These are phyloP conservation scores for Orthosia incerta DNA, from an alignment of 2,888 invertebrate species.

Conservation along the genomic window DNA sequence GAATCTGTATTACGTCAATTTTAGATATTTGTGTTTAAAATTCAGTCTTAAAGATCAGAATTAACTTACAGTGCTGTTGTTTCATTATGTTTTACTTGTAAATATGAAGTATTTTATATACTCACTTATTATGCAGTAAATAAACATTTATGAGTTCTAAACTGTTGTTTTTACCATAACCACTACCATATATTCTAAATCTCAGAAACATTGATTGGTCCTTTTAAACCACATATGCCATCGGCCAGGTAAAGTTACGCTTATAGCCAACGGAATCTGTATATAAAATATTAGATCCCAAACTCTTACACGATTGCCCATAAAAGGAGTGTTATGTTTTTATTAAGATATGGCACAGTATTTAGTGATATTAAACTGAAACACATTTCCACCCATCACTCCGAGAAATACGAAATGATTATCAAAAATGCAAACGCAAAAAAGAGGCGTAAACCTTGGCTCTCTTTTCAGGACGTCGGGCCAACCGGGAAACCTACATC, in stretches of 20 bases:
- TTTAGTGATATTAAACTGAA: not conserved
- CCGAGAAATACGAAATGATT: not conserved
- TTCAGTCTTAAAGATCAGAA: not conserved
- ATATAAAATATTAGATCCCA: no score
- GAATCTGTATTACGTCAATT: not conserved
- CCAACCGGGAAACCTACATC: slow-evolving; percentile 70
- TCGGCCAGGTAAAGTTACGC: not conserved
- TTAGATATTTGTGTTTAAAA: not conserved
- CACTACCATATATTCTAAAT: not conserved
- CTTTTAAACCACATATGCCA: not conserved
- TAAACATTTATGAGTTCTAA: slow-evolving; percentile 9
- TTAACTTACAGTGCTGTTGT: not conserved
- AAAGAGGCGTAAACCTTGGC: slow-evolving; percentile 66
- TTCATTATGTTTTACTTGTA: slow-evolving; percentile 10
- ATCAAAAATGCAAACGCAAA: slow-evolving; percentile 20
- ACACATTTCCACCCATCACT: not conserved
- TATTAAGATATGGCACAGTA: no score
- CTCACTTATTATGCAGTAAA: slow-evolving; percentile 15
- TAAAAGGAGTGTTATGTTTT: no score
- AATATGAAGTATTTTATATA: slow-evolving; percentile 18
- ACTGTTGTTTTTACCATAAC: not conserved
- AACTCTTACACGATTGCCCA: no score
- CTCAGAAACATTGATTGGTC: no score
- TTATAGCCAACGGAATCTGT: not conserved
- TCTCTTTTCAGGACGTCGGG: slow-evolving; percentile 82